Evolutionary conservation across 2,113 vertebrate genomes (phyloP).

Genomic region (Myocastor coypus): DNA sequence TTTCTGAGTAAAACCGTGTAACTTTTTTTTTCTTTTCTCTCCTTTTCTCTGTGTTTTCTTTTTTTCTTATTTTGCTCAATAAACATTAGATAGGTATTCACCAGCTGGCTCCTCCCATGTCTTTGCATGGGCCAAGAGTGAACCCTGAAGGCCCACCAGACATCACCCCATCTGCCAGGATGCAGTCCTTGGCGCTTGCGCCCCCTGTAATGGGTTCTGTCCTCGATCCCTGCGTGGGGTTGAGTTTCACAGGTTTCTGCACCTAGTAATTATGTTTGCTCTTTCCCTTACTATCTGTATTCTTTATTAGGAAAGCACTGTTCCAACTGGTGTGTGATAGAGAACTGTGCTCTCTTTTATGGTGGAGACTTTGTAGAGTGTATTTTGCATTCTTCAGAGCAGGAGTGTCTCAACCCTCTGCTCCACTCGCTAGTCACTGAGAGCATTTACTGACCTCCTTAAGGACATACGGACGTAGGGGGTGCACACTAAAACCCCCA

Average conservation of each 20-base stretch:
- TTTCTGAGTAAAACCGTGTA: no score
- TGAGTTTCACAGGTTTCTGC: no score
- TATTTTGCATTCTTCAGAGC: neutral
- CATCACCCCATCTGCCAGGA: neutral
- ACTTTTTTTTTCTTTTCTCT: neutral
- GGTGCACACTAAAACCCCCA: neutral
- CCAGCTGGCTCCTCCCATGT: neutral
- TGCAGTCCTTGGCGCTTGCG: fast-evolving
- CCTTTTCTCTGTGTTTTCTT: neutral
- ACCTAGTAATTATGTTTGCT: neutral
- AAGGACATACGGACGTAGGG: neutral
- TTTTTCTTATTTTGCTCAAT: neutral
- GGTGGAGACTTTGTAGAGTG: neutral
- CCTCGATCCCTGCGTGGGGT: neutral
- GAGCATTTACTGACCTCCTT: neutral
- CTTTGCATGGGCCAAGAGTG: neutral
- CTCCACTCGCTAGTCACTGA: neutral
- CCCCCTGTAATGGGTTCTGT: no score
- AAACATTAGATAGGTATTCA: neutral
- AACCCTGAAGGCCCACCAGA: no score
- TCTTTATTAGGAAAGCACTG: neutral
- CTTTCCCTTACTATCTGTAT: no score
- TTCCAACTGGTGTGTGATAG: neutral
- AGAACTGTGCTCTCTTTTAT: neutral
- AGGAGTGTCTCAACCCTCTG: neutral